Percentiles rank a stretch among this genome's conserved stretches.
Evolutionary conservation across 2,888 invertebrate genomes (phyloP).

Genomic region (Drosophila nigricruria): DNA sequence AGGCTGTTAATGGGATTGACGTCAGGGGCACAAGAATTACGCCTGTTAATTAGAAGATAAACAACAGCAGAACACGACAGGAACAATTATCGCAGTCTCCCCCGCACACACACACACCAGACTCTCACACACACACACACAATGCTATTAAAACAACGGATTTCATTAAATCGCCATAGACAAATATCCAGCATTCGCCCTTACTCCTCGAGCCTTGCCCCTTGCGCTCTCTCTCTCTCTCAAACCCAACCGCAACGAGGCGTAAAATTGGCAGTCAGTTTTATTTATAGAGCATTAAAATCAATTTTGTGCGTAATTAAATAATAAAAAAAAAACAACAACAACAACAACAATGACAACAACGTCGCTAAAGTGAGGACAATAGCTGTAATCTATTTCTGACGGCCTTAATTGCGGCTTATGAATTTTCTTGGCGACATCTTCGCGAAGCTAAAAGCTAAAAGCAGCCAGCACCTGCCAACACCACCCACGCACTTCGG

Average conservation of each 20-base stretch:
- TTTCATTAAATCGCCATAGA: constrained; percentile 67
- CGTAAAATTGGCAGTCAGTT: constrained; percentile 67
- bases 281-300: constrained; percentile 78
- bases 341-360: constrained; percentile 23
- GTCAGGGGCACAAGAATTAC: constrained; percentile 65
- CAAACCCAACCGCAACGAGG: constrained; percentile 23
- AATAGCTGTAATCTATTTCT: constrained; percentile 57
- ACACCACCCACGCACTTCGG: background rate
- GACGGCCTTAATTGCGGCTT: constrained; percentile 52
- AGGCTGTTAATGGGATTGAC: constrained; percentile 60
- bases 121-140: constrained; percentile 1
- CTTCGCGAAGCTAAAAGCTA: background rate
- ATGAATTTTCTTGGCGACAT: constrained; percentile 36
- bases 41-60: constrained; percentile 68
- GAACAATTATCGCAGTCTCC: constrained; percentile 33
- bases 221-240: background rate
- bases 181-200: constrained; percentile 23
- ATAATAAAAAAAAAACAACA: constrained; percentile 34
- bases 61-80: constrained; percentile 43
- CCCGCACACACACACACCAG: background rate
- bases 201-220: background rate
- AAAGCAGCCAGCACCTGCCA: constrained; percentile 11
- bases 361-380: constrained; percentile 2
- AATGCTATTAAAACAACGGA: constrained; percentile 52
- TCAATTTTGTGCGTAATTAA: constrained; percentile 76